Evolutionary conservation across 2,113 vertebrate genomes (phyloP).

Genomic region (Chaenogobius annularis): DNA sequence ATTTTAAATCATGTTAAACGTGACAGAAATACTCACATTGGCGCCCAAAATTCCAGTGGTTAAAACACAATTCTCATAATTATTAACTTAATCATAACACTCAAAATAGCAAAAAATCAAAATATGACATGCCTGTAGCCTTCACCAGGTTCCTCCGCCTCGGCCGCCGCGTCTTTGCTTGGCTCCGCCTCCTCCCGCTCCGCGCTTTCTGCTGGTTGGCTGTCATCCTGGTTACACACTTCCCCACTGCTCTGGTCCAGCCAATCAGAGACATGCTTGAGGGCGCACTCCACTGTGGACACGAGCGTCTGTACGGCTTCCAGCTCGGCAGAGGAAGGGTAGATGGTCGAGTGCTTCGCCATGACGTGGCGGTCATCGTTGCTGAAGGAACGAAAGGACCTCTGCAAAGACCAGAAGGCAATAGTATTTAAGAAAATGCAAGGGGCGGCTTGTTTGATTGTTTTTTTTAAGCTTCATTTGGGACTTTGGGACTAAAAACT

Average conservation of each 20-base stretch:
- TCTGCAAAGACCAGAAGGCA: conserved; percentile 72
- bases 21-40: conserved; percentile 23
- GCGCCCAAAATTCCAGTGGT: conserved; percentile 5
- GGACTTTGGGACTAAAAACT: no score
- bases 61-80: no score
- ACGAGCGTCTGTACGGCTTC: conserved; percentile 98
- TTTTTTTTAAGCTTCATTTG: no score
- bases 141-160: conserved; percentile 76
- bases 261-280: conserved; percentile 97
- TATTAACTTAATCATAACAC: no score
- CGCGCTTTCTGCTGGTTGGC: conserved; percentile 47
- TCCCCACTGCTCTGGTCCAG: conserved; percentile 81
- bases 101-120: no score
- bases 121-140: conserved; percentile 80
- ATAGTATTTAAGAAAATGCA: background rate
- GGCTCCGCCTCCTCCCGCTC: conserved; percentile 47
- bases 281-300: conserved; percentile 94
- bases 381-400: conserved; percentile 97
- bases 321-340: conserved; percentile 94
- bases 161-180: conserved; percentile 23
- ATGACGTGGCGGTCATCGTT: conserved; percentile 99
- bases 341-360: conserved; percentile 98
- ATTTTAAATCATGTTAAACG: background rate
- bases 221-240: conserved; percentile 19
- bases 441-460: no score